Percentiles rank a stretch among this genome's conserved stretches.
Evolutionary conservation across 2,797 vertebrate species (phyloP).

Genomic region (Gallinago nigripennis): DNA sequence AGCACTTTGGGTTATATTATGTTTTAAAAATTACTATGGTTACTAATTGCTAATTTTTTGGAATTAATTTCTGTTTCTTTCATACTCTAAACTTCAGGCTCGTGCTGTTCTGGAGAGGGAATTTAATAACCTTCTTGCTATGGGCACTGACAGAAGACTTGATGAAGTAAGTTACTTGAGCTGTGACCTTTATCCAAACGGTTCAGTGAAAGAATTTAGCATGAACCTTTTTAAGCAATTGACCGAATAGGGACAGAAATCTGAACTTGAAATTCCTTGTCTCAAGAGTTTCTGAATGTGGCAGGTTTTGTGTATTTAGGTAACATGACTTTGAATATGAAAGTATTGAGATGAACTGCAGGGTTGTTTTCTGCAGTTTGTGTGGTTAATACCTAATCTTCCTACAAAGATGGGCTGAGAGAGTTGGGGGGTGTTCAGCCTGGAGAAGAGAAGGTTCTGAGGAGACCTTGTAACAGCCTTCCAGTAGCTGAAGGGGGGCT

Average conservation of each 20-base stretch:
- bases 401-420: too few species aligned
- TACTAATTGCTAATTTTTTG: not conserved
- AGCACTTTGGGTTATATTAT: not conserved
- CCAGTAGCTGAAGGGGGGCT: too few species aligned
- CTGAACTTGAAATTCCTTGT: not conserved
- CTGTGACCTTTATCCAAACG: not conserved
- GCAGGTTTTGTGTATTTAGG: not conserved
- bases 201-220: not conserved
- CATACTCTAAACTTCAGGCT: slow-evolving; percentile 75
- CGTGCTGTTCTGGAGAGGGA: slow-evolving; percentile 90
- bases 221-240: not conserved
- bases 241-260: not conserved
- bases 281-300: not conserved
- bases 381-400: not conserved
- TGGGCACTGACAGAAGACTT: slow-evolving; percentile 89
- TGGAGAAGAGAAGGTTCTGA: too few species aligned
- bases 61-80: not conserved
- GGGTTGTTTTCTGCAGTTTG: not conserved
- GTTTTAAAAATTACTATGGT: not conserved
- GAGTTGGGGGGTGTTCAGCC: too few species aligned
- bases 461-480: too few species aligned
- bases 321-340: not conserved
- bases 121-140: slow-evolving; percentile 88
- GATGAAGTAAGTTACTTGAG: slow-evolving; percentile 86
- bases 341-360: not conserved